A percentile compares a stretch with the other conserved stretches of the same genome.
These are phyloP conservation scores for Xyliphius kryptos DNA, from an alignment of 2,113 vertebrate species.

Conservation along the genomic window DNA sequence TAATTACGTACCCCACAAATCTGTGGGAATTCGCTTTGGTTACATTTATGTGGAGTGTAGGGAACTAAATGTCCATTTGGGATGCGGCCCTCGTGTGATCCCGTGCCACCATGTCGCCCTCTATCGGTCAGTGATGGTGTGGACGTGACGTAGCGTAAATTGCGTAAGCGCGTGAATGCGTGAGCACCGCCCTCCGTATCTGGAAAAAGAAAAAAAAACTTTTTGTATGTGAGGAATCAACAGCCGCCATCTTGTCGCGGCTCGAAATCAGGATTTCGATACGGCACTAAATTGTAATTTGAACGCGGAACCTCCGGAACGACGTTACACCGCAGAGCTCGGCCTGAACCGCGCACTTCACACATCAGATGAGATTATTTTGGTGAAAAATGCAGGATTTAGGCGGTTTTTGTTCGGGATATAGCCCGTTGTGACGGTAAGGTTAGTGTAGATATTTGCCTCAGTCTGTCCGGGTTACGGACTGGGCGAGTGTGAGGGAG, in stretches of 20 bases:
- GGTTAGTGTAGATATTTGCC: not conserved
- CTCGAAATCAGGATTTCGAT: conserved; percentile 81
- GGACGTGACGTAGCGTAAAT: conserved; percentile 38
- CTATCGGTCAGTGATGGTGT: conserved; percentile 4
- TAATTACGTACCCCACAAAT: too few species aligned
- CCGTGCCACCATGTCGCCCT: conserved; percentile 23
- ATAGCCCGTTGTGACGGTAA: conserved; percentile 27
- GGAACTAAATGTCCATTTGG: not conserved
- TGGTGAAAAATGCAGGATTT: conserved; percentile 55
- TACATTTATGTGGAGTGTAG: not conserved
- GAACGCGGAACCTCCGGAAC: conserved; percentile 57
- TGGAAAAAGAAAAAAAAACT: conserved; percentile 86
- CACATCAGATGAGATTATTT: conserved; percentile 54
- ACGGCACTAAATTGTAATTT: conserved; percentile 59
- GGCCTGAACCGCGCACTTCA: conserved; percentile 48
- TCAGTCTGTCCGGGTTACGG: not conserved
- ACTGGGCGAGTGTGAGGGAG: conserved; percentile 37
- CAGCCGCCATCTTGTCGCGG: conserved; percentile 96
- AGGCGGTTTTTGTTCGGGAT: conserved; percentile 59
- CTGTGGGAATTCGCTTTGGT: too few species aligned
- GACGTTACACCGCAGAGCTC: conserved; percentile 60
- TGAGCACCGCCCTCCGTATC: conserved; percentile 77
- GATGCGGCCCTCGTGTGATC: not conserved
- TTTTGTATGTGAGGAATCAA: conserved; percentile 91
- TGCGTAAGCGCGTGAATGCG: conserved; percentile 71